These are phyloP conservation scores for Cygnus olor DNA, from an alignment of 2,797 vertebrate species.

Conservation along the genomic window DNA sequence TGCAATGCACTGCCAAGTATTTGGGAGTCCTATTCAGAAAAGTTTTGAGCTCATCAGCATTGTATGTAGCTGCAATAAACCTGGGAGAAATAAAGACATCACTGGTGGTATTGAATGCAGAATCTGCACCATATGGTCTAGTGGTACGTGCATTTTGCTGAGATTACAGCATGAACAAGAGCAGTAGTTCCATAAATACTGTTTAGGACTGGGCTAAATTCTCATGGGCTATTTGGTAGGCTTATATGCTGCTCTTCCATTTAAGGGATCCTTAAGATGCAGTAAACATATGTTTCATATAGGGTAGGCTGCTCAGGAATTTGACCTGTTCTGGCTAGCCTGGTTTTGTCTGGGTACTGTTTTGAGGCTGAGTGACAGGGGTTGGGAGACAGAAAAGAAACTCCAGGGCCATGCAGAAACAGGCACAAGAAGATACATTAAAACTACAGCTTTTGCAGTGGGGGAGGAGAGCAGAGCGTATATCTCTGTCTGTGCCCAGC, in stretches of 20 bases:
- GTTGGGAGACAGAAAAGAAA: background rate
- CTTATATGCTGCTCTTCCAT: constrained; percentile 35
- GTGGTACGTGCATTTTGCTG: constrained; percentile 28
- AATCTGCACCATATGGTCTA: background rate
- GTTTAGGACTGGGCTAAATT: background rate
- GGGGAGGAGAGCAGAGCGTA: background rate
- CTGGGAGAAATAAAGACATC: background rate
- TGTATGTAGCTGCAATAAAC: constrained; percentile 29
- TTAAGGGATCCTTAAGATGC: constrained; percentile 16
- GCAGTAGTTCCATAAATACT: constrained; percentile 8
- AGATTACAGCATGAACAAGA: background rate
- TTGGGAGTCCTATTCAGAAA: constrained; percentile 40
- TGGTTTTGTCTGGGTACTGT: constrained; percentile 10
- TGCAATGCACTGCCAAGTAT: constrained; percentile 37
- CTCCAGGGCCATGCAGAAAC: background rate
- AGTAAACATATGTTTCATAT: background rate
- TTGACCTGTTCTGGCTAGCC: background rate
- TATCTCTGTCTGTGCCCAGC: background rate
- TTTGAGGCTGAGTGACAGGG: background rate
- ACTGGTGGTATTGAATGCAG: background rate
- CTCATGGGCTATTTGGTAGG: background rate
- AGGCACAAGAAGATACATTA: background rate
- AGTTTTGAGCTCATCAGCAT: constrained; percentile 41
- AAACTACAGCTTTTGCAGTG: background rate
- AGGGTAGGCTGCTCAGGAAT: constrained; percentile 38